Conservation (phyloP, 2,113 vertebrate genomes). For the Xenus cinereus region DNA sequence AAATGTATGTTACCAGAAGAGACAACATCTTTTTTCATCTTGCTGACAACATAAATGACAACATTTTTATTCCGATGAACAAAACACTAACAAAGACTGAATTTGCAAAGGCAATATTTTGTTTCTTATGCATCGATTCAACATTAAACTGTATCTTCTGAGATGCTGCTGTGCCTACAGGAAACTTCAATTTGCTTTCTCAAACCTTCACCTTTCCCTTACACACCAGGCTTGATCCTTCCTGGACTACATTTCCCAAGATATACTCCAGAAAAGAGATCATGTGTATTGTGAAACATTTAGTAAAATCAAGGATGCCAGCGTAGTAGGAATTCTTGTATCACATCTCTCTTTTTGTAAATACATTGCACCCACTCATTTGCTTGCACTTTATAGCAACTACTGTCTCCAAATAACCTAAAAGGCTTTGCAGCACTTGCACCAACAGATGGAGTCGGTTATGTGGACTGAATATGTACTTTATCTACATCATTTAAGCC, state of each 20-base stretch:
- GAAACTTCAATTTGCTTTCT: neutral
- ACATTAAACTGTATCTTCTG: neutral
- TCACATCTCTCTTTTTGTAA: neutral
- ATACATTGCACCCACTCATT: neutral
- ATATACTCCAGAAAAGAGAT: neutral
- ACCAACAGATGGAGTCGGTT: neutral
- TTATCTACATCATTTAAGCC: neutral
- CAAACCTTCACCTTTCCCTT: neutral
- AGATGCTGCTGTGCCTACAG: neutral
- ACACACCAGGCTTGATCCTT: neutral
- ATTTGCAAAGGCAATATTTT: neutral
- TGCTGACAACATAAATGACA: neutral
- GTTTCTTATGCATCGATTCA: neutral
- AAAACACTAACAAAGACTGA: neutral
- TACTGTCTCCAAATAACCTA: neutral
- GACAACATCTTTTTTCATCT: neutral
- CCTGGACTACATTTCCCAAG: conserved; percentile 4
- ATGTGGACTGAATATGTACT: neutral
- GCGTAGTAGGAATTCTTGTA: neutral
- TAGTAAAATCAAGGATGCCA: neutral
- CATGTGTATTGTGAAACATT: neutral
- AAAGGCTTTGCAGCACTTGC: neutral
- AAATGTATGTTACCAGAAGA: neutral
- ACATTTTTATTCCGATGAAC: neutral
- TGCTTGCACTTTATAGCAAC: neutral